Conservation (phyloP, 2,888 invertebrate genomes). For the Eremobia ochroleuca region DNA sequence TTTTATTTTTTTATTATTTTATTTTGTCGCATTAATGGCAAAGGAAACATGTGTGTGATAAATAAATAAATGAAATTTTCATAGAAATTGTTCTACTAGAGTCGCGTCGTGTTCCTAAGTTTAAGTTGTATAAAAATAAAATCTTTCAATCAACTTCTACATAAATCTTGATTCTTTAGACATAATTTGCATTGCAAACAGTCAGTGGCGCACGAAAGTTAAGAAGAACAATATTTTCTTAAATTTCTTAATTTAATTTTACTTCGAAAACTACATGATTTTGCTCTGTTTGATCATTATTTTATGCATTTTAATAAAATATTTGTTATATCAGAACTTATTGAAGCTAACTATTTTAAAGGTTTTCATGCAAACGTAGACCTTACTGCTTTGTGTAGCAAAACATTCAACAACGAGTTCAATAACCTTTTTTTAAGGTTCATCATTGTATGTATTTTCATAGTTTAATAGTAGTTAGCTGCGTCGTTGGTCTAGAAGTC, state of each 20-base stretch:
- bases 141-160: not conserved
- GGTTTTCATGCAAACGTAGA: not conserved
- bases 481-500: no score
- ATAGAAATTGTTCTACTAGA: no score
- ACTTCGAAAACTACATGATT: not conserved
- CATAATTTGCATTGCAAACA: constrained; percentile 10
- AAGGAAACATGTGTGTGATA: no score
- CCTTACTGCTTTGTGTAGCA: not conserved
- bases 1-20: no score
- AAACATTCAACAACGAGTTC: not conserved
- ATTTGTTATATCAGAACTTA: constrained; percentile 14
- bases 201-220: not conserved
- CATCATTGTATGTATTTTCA: no score
- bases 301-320: not conserved
- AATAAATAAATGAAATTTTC: no score
- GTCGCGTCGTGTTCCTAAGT: not conserved
- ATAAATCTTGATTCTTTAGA: constrained; percentile 4
- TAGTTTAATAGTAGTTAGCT: no score
- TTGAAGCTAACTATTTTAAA: not conserved
- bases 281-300: constrained; percentile 1
- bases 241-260: constrained; percentile 14
- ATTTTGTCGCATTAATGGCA: no score
- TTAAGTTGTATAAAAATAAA: constrained; percentile 8
- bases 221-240: constrained; percentile 31
- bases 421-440: not conserved